Evolutionary conservation across 2,113 vertebrate species (phyloP).

Genomic region (Syrrhaptes paradoxus): DNA sequence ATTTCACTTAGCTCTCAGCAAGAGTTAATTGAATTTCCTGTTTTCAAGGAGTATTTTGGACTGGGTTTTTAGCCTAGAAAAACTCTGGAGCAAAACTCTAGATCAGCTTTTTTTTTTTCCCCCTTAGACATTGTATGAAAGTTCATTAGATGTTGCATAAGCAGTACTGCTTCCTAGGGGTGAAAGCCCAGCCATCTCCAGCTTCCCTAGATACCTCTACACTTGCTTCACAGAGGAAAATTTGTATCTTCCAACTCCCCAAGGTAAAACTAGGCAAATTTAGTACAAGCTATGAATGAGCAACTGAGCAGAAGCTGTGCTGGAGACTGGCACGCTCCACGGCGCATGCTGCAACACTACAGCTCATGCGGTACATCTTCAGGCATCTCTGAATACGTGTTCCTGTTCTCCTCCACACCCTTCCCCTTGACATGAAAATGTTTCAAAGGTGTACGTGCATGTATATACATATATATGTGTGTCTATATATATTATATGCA

Average conservation of each 20-base stretch:
- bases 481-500: not conserved
- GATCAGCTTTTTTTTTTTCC: not conserved
- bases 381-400: not conserved
- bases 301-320: not conserved
- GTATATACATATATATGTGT: too few species aligned
- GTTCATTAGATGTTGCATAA: not conserved
- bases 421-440: not conserved
- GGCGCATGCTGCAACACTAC: rapidly evolving
- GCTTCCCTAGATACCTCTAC: not conserved
- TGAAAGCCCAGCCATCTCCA: not conserved
- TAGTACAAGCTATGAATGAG: not conserved
- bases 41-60: not conserved
- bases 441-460: not conserved
- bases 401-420: not conserved
- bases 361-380: rapidly evolving
- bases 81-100: not conserved
- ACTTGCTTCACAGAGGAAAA: not conserved
- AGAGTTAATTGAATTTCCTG: not conserved
- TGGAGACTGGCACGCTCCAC: not conserved
- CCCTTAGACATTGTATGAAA: not conserved
- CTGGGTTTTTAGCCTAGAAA: not conserved
- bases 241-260: not conserved
- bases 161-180: not conserved
- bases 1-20: not conserved
- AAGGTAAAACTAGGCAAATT: not conserved